Evolutionary conservation across 2,888 invertebrate species (phyloP).

Genomic region (Osmoderma eremita): DNA sequence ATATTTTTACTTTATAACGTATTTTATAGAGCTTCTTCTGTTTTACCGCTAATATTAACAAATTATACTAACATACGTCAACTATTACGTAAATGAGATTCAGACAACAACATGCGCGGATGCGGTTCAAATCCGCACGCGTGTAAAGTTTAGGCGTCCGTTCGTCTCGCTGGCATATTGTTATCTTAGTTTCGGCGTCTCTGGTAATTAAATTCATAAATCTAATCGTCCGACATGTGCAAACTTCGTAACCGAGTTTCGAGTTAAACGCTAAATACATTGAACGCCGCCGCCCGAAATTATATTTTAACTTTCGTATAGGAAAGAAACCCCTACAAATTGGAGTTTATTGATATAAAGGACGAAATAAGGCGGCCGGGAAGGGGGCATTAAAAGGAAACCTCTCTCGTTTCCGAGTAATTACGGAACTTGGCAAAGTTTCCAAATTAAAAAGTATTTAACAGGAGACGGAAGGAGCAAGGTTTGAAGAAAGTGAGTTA

Average conservation of each 20-base stretch:
- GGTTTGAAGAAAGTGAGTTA: constrained; percentile 5
- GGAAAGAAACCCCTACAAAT: constrained; percentile 5
- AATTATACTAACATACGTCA: not conserved
- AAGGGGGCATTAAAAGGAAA: constrained; percentile 14
- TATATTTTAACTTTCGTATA: constrained; percentile 1
- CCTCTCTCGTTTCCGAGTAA: constrained; percentile 18
- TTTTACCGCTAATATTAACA: not conserved
- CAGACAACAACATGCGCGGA: not conserved
- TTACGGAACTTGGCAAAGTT: constrained; percentile 28
- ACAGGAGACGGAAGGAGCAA: constrained; percentile 15
- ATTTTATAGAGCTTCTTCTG: not conserved
- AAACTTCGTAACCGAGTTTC: constrained; percentile 6
- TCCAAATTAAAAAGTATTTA: constrained; percentile 30
- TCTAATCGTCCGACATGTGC: not conserved
- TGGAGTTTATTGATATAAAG: constrained; percentile 16
- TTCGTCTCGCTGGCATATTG: not conserved
- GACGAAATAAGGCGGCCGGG: constrained; percentile 15
- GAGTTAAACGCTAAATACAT: constrained; percentile 6
- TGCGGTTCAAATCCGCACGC: no score
- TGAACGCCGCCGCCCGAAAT: not conserved
- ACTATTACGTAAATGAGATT: not conserved
- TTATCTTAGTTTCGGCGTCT: constrained; percentile 3
- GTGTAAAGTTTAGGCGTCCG: no score
- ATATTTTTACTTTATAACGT: not conserved
- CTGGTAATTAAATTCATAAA: not conserved